Conservation (phyloP, 2,797 vertebrate species). For the Coilia nasus region DNA sequence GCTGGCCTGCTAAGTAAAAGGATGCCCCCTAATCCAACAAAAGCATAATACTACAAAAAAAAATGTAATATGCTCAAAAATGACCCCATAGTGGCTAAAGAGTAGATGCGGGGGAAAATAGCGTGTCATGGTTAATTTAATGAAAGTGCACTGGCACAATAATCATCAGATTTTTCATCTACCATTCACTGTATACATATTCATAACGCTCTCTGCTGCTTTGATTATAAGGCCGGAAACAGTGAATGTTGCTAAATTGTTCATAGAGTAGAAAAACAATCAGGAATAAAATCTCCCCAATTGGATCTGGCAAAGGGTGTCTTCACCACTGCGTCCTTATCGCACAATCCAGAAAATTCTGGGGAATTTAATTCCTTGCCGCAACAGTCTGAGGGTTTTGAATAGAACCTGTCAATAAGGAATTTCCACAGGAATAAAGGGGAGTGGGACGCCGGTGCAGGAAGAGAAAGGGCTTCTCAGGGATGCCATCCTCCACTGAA, state of each 20-base stretch:
- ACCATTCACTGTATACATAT: conserved; percentile 38
- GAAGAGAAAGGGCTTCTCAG: conserved; percentile 83
- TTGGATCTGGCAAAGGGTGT: conserved; percentile 35
- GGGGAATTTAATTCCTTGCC: conserved; percentile 85
- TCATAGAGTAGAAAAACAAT: conserved; percentile 36
- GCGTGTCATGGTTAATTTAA: neutral
- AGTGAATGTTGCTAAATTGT: conserved; percentile 35
- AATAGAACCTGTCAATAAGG: conserved; percentile 93
- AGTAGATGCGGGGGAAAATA: neutral
- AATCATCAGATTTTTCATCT: conserved; percentile 26
- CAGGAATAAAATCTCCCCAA: conserved; percentile 38
- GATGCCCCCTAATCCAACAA: conserved; percentile 13
- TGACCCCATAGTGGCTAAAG: neutral
- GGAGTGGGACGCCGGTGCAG: conserved; percentile 69
- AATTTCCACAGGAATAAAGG: conserved; percentile 83
- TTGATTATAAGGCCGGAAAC: neutral
- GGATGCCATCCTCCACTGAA: conserved; percentile 91
- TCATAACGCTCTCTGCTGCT: conserved; percentile 22
- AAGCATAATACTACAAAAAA: conserved; percentile 28
- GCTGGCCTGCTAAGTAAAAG: conserved; percentile 30
- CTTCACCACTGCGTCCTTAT: conserved; percentile 63
- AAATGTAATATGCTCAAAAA: neutral
- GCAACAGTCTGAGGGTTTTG: conserved; percentile 80
- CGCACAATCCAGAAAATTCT: conserved; percentile 75
- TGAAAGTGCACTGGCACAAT: neutral